These are phyloP conservation scores for Sebastes schlegelii DNA, from an alignment of 2,113 vertebrate species.

Conservation along the genomic window DNA sequence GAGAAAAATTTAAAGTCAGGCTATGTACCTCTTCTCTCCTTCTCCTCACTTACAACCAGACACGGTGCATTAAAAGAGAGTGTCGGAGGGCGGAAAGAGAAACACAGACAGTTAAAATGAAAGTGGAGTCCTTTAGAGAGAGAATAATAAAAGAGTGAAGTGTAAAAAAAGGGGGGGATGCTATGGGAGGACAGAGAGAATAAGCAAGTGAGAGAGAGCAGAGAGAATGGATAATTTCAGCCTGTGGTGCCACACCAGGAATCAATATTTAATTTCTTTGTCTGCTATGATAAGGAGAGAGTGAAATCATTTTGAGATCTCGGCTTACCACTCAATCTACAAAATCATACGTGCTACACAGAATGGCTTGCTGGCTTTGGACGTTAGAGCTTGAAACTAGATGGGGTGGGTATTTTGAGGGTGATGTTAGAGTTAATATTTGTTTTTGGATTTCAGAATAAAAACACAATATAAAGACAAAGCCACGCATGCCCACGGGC, in stretches of 20 bases:
- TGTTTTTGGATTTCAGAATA: slow-evolving; percentile 22
- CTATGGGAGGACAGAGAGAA: slow-evolving; percentile 40
- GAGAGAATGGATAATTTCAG: slow-evolving; percentile 71
- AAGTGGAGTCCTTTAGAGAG: slow-evolving; percentile 39
- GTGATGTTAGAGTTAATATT: neutral
- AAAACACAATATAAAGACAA: neutral
- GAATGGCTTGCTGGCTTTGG: slow-evolving; percentile 27
- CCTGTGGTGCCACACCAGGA: slow-evolving; percentile 54
- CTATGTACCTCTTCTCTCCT: slow-evolving; percentile 13
- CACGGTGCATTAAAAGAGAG: slow-evolving; percentile 34
- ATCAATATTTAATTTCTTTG: slow-evolving; percentile 87
- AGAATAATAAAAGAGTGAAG: slow-evolving; percentile 44
- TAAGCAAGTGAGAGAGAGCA: slow-evolving; percentile 50
- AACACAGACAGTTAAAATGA: slow-evolving; percentile 37
- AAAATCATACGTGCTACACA: slow-evolving; percentile 48
- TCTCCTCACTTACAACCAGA: slow-evolving; percentile 37
- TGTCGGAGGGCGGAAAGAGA: slow-evolving; percentile 7
- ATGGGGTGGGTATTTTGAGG: slow-evolving; percentile 4
- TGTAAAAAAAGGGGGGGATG: slow-evolving; percentile 21
- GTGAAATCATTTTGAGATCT: slow-evolving; percentile 78
- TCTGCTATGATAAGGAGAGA: slow-evolving; percentile 78
- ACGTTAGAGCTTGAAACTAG: slow-evolving; percentile 23
- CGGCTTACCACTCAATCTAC: slow-evolving; percentile 54
- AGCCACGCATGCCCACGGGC: neutral
- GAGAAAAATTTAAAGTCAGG: slow-evolving; percentile 46